Base-by-base conservation (phyloP, 1,140 invertebrate genomes). In the Diuraphis noxia region DNA sequence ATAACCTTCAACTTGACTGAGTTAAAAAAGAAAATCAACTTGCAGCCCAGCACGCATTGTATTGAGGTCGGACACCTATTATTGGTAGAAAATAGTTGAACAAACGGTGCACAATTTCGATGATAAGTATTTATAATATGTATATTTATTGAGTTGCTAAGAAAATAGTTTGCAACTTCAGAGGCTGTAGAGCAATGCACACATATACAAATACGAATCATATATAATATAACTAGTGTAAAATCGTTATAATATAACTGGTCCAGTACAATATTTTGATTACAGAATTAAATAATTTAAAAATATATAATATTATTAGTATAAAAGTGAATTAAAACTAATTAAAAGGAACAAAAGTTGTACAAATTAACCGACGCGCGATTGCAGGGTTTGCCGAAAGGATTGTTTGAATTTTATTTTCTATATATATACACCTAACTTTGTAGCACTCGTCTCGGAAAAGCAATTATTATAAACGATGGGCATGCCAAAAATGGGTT, bases 251-350 rank as follows among this genome's bases (percentile, higher is more conserved):
- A 72, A 89, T 40, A 89, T 79, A 77, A 79, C 88, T 89, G 56
- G 56, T 77, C 88, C 88, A 43, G 56, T 79, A 46, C 88, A 89
- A 72, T 77, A 41, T 72, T 77, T 43, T 36, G 38, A 43, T 79
- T 77, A 89, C 88, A 34, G n/a, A 41, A 72, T 77, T 46, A 41
- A 89, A 77, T 79, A 72, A 89, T 89, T 72, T 72, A 72, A 72
- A 77, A 77, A 72, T 63, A 72, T 72, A 79, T 46, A 41, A 77
- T 52, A 88, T 38, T 72, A 79, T 72, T 79, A 89, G 88, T 79
- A 77, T 46, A 89, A 72, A 72, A 46, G 56, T 30, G n/a, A 46
- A 79, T 86, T 86, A 86, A 86, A 86, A 49, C 43, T 52, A 86
- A 52, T 38, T 52, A 86, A 21, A 30, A 79, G 88, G 88, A 79